A percentile compares a stretch with the other conserved stretches of the same genome.
These are phyloP conservation scores for Cotesia chilonis DNA, from an alignment of 1,140 invertebrate species.

Conservation along the genomic window DNA sequence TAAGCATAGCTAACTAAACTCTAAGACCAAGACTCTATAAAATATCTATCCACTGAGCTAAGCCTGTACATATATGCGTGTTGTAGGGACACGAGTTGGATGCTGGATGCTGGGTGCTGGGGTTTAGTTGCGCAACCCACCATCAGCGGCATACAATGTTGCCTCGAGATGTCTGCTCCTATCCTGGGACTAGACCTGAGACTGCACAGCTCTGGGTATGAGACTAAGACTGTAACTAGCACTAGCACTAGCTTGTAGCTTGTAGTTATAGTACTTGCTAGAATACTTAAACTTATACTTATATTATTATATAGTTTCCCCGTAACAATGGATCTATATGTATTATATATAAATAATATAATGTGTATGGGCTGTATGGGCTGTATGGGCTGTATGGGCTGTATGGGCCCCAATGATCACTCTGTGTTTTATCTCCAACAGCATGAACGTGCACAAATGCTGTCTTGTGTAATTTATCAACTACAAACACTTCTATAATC, in stretches of 20 bases:
- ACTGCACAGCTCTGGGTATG: too few relatives aligned
- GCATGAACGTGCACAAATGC: not conserved
- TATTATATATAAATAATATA: not conserved
- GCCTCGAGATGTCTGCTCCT: constrained; percentile 12
- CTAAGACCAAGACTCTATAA: too few relatives aligned
- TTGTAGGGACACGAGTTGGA: constrained; percentile 8
- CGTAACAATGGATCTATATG: not conserved
- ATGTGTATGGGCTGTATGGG: too few relatives aligned
- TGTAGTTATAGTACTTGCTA: too few relatives aligned
- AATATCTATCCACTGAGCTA: too few relatives aligned
- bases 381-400: too few relatives aligned
- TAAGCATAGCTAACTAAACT: too few relatives aligned
- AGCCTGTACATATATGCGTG: too few relatives aligned
- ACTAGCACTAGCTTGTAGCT: not conserved
- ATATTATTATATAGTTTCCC: constrained; percentile 7
- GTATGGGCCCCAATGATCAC: not conserved
- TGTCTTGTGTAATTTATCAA: constrained; percentile 3
- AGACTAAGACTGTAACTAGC: not conserved
- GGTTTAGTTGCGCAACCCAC: constrained; percentile 16
- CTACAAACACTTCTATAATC: not conserved
- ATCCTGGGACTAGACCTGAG: too few relatives aligned
- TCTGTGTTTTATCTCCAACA: not conserved
- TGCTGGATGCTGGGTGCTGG: not conserved
- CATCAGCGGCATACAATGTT: constrained; percentile 2
- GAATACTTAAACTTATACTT: too few relatives aligned